Percentiles rank a stretch among this genome's conserved stretches.
Evolutionary conservation across 1,140 invertebrate genomes (phyloP).

Genomic region (Ceratitis capitata): DNA sequence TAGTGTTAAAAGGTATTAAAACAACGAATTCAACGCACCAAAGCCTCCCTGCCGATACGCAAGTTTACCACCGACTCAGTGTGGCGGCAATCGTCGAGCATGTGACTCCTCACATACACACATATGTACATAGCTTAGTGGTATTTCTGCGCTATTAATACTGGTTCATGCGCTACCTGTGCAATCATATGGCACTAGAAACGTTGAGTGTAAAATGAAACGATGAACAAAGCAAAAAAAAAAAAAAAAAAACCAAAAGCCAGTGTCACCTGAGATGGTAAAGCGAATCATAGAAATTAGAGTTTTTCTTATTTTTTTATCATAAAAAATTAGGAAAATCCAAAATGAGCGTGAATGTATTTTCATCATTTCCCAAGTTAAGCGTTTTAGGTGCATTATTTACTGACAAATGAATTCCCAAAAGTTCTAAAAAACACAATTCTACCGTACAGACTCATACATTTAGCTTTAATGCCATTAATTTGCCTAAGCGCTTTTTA

Average conservation of each 20-base stretch:
- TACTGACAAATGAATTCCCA: too few species aligned
- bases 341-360: too few species aligned
- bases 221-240: not conserved
- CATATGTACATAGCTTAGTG: too few species aligned
- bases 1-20: constrained; percentile 49
- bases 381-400: too few species aligned
- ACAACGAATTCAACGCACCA: constrained; percentile 45
- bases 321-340: too few species aligned
- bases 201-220: not conserved
- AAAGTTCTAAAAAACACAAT: too few species aligned
- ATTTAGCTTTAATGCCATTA: not conserved
- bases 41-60: not conserved
- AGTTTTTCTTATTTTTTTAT: too few species aligned
- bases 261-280: constrained; percentile 20
- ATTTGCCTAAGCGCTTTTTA: not conserved
- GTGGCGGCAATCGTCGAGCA: not conserved
- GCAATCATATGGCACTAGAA: not conserved
- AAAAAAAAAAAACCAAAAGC: not conserved
- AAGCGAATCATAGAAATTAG: too few species aligned
- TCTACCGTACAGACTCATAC: not conserved
- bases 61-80: not conserved
- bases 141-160: not conserved
- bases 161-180: not conserved
- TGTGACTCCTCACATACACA: too few species aligned
- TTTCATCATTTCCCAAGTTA: too few species aligned